Conservation (phyloP, 2,797 vertebrate species). For the Mergus octosetaceus region DNA sequence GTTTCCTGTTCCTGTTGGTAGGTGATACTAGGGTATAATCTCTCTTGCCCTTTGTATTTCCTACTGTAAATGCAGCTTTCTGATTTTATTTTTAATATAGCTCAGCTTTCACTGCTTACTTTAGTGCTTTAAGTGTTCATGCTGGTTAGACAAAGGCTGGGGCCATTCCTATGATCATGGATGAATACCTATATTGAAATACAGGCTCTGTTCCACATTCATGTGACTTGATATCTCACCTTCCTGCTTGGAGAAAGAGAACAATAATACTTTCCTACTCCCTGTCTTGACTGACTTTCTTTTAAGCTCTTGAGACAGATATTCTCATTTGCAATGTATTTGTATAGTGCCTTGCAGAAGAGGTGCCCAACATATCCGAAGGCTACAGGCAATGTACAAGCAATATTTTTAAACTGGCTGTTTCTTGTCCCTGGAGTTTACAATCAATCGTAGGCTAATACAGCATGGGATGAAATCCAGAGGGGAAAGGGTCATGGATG, state of each 20-base stretch:
- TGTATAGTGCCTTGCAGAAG: not conserved
- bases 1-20: constrained; percentile 23
- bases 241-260: not conserved
- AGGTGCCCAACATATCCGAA: not conserved
- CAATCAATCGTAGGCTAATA: not conserved
- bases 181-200: not conserved
- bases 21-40: not conserved
- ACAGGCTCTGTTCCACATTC: not conserved
- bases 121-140: not conserved
- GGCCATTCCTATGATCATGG: not conserved
- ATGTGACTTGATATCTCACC: not conserved
- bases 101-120: constrained; percentile 17
- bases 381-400: not conserved
- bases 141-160: not conserved
- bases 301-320: not conserved
- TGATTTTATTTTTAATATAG: constrained; percentile 7
- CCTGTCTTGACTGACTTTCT: not conserved
- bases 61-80: not conserved
- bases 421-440: not conserved
- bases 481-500: not conserved
- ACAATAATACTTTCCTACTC: not conserved
- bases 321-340: not conserved
- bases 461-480: not conserved
- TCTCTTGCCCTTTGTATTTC: not conserved
- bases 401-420: not conserved